phyloP scores from a whole-genome alignment of 2,113 vertebrate genomes.

The Lasiurus borealis region DNA sequence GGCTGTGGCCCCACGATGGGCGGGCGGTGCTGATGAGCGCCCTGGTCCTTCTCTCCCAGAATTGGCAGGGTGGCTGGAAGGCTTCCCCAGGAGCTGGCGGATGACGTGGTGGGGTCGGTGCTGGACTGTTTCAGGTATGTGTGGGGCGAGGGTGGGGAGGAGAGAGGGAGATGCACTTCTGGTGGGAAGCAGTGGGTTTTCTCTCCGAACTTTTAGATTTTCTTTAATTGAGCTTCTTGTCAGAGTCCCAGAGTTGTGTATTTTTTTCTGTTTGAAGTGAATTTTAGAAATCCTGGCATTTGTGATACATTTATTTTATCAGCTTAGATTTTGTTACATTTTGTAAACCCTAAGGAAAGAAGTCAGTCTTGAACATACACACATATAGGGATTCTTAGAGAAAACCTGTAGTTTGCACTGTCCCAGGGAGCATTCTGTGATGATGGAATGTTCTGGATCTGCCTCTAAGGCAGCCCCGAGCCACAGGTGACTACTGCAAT shows the following conservation, averaged over 20 bases:
- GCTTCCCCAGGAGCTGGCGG: constrained; percentile 95
- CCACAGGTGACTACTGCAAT: neutral
- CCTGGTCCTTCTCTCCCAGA: constrained; percentile 82
- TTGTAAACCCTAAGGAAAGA: neutral
- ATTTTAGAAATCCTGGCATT: neutral
- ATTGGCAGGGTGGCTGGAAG: constrained; percentile 96
- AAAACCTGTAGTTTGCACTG: neutral
- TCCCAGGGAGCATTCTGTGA: neutral
- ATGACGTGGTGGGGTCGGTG: constrained; percentile 97
- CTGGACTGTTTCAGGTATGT: constrained; percentile 96
- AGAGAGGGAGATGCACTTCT: rapidly evolving
- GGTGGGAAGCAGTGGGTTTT: neutral
- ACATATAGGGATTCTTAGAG: rapidly evolving
- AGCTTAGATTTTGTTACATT: neutral
- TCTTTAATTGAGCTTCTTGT: neutral
- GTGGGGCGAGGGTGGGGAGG: rapidly evolving
- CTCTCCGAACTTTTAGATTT: rapidly evolving
- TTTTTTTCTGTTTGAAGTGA: neutral
- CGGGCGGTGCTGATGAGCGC: rapidly evolving
- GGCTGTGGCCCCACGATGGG: rapidly evolving
- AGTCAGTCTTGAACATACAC: too few relatives aligned
- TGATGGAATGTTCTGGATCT: neutral
- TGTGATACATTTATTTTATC: neutral
- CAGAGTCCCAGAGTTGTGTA: neutral
- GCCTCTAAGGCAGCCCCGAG: neutral